These are phyloP conservation scores for Alethe castanea DNA, from an alignment of 2,113 vertebrate species.

Conservation along the genomic window DNA sequence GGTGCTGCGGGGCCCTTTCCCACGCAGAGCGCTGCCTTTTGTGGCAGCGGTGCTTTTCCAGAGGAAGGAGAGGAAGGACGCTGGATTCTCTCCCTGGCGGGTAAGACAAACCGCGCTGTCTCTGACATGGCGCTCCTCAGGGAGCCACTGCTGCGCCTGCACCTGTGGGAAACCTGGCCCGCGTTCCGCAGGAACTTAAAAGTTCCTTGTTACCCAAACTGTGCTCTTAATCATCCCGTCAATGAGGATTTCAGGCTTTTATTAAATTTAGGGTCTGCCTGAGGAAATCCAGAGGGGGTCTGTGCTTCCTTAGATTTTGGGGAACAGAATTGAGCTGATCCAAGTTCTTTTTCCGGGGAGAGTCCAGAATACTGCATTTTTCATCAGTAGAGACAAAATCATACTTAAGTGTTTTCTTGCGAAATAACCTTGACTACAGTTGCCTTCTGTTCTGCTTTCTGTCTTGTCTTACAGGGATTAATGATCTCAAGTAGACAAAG, in stretches of 20 bases:
- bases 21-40: constrained; percentile 57
- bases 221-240: neutral
- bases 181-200: accelerated
- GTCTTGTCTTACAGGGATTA: neutral
- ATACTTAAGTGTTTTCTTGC: neutral
- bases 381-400: neutral
- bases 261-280: neutral
- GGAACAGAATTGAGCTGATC: neutral
- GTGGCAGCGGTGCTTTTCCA: constrained; percentile 60
- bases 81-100: constrained; percentile 1
- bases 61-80: constrained; percentile 54
- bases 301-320: neutral
- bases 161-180: neutral
- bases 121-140: neutral
- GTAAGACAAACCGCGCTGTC: constrained; percentile 11
- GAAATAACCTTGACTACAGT: neutral
- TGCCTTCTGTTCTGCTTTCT: neutral
- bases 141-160: neutral
- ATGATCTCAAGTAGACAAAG: neutral
- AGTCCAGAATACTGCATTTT: neutral
- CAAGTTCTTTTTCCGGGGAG: accelerated
- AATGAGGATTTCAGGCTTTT: neutral
- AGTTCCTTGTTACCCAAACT: neutral
- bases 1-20: constrained; percentile 21
- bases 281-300: neutral